Percentiles rank a stretch among this genome's conserved stretches.
Evolutionary conservation across 2,797 vertebrate species (phyloP).

Genomic region (Thalassophryne amazonica): DNA sequence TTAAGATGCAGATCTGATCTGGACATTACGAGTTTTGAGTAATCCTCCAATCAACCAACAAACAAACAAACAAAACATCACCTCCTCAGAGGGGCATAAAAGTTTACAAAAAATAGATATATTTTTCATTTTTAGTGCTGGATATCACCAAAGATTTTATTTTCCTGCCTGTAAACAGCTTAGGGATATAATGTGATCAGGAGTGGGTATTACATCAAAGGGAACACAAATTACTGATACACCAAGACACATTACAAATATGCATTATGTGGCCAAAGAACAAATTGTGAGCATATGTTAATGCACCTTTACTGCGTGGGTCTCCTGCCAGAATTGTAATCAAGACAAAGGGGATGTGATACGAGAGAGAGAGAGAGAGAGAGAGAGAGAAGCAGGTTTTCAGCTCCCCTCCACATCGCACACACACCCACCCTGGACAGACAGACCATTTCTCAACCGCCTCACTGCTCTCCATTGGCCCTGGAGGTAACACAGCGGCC

Average conservation of each 20-base stretch:
- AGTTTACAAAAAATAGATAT: no score
- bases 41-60: no score
- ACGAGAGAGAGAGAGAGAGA: conserved; percentile 59
- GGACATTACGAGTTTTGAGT: no score
- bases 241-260: conserved; percentile 40
- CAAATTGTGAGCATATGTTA: conserved; percentile 79
- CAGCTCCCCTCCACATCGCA: conserved; percentile 16
- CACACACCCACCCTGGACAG: conserved; percentile 38
- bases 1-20: no score
- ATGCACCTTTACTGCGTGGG: conserved; percentile 60
- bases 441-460: conserved; percentile 70
- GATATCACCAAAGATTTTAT: conserved; percentile 22
- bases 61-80: no score
- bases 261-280: conserved; percentile 57
- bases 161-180: conserved; percentile 17
- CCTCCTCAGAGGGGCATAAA: no score
- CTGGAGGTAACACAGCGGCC: conserved; percentile 66
- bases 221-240: conserved; percentile 43
- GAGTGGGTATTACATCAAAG: conserved; percentile 42
- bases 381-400: conserved; percentile 61
- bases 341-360: conserved; percentile 74
- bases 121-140: conserved; percentile 31
- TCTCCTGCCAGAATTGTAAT: conserved; percentile 70
- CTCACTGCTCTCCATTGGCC: conserved; percentile 65
- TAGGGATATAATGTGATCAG: conserved; percentile 31